Conservation (phyloP, 2,797 vertebrate genomes). For the Carapus acus region DNA sequence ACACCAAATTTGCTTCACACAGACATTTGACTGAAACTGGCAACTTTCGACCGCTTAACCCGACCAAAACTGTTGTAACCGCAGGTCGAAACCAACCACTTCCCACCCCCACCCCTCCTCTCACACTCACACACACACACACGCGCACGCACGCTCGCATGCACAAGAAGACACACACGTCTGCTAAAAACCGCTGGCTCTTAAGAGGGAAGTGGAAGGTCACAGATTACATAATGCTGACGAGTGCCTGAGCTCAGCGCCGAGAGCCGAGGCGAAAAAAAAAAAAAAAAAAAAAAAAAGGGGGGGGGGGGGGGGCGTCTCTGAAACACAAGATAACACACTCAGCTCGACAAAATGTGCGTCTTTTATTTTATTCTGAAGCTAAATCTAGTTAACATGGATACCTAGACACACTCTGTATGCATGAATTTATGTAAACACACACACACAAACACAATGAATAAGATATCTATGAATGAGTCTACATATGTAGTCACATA, state of each 20-base stretch:
- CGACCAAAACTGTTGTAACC: conserved; percentile 58
- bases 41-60: conserved; percentile 57
- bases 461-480: too few species aligned
- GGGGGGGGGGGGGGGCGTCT: too few species aligned
- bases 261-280: conserved; percentile 35
- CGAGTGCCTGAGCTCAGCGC: conserved; percentile 44
- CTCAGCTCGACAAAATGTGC: too few species aligned
- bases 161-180: conserved; percentile 43
- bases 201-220: conserved; percentile 64
- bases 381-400: too few species aligned
- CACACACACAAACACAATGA: too few species aligned
- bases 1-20: conserved; percentile 26
- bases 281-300: too few species aligned
- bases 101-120: conserved; percentile 39
- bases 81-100: conserved; percentile 63
- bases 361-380: too few species aligned
- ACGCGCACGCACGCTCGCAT: conserved; percentile 33
- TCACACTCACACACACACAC: conserved; percentile 43
- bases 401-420: too few species aligned
- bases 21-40: conserved; percentile 55
- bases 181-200: conserved; percentile 54
- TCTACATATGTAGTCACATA: too few species aligned
- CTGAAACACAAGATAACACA: too few species aligned
- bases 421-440: too few species aligned
- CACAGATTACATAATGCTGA: conserved; percentile 65